Evolutionary conservation across 2,888 invertebrate genomes (phyloP).

Genomic region (Cheilosia pagana): DNA sequence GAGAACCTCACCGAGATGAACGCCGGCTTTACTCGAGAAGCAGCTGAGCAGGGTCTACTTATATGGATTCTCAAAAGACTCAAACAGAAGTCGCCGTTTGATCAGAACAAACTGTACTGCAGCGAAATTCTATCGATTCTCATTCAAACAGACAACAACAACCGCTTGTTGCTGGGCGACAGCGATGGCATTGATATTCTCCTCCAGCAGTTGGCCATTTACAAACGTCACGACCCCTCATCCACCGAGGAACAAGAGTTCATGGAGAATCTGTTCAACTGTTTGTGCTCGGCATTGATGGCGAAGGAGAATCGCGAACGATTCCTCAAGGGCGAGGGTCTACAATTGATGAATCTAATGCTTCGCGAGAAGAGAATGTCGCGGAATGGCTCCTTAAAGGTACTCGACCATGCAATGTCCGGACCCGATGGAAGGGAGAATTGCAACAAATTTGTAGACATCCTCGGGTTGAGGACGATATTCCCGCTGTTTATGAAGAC

Average conservation of each 20-base stretch:
- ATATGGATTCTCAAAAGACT: conserved; percentile 96
- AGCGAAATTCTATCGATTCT: conserved; percentile 98
- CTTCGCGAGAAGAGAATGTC: conserved; percentile 98
- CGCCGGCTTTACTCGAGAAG: conserved; percentile 92
- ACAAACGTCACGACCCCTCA: conserved; percentile 96
- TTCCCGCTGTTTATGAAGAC: conserved; percentile 99
- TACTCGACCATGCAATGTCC: conserved; percentile 98
- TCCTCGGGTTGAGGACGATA: conserved; percentile 96
- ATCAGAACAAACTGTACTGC: conserved; percentile 96
- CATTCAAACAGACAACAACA: conserved; percentile 94
- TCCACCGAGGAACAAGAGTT: conserved; percentile 97
- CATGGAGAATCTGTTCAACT: conserved; percentile 99
- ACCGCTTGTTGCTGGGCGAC: conserved; percentile 92
- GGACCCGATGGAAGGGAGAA: conserved; percentile 97
- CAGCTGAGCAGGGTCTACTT: conserved; percentile 95
- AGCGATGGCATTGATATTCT: conserved; percentile 96
- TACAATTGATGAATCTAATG: conserved; percentile 99
- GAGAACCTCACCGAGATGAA: conserved; percentile 98
- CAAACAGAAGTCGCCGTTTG: conserved; percentile 94
- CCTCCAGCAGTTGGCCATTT: conserved; percentile 96
- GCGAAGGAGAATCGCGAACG: conserved; percentile 93
- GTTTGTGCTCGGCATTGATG: conserved; percentile 97
- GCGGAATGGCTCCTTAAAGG: conserved; percentile 97
- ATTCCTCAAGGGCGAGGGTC: conserved; percentile 96
- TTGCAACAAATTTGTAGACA: conserved; percentile 99